phyloP scores from a whole-genome alignment of 2,888 invertebrate species.

The Trissolcus brochymenae region DNA sequence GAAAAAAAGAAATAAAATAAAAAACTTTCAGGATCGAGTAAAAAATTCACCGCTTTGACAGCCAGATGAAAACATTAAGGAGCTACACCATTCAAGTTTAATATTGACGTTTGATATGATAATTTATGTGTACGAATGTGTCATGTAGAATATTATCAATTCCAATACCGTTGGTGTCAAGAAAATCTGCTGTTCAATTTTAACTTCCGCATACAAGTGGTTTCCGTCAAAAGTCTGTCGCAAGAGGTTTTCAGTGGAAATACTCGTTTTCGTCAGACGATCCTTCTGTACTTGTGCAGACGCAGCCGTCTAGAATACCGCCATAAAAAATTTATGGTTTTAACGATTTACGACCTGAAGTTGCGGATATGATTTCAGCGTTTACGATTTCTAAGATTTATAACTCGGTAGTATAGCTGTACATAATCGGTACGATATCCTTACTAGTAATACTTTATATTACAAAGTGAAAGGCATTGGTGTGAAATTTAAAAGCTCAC shows the following conservation, averaged over 20 bases:
- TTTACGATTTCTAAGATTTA: constrained; percentile 63
- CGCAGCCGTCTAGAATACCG: constrained; percentile 55
- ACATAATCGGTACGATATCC: constrained; percentile 47
- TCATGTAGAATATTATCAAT: constrained; percentile 44
- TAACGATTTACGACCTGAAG: constrained; percentile 59
- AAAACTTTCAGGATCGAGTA: too few species aligned
- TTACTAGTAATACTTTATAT: constrained; percentile 47
- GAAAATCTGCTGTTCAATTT: constrained; percentile 48
- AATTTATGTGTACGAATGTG: constrained; percentile 31
- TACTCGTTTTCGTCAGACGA: constrained; percentile 58
- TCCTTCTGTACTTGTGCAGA: constrained; percentile 56
- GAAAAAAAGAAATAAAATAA: too few species aligned
- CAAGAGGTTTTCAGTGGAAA: constrained; percentile 52
- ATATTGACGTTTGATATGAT: constrained; percentile 24
- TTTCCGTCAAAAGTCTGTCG: constrained; percentile 46
- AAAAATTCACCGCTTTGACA: too few species aligned
- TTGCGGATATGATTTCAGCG: constrained; percentile 62
- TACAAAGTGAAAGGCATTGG: constrained; percentile 5
- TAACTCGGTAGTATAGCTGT: constrained; percentile 31
- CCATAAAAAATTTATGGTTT: constrained; percentile 62
- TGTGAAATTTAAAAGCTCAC: neutral
- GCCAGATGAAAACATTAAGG: neutral
- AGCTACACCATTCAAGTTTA: neutral
- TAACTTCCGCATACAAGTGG: constrained; percentile 48
- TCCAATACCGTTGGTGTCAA: constrained; percentile 47